These are phyloP conservation scores for Pseudopleuronectes americanus DNA, from an alignment of 2,797 vertebrate species.

Conservation along the genomic window DNA sequence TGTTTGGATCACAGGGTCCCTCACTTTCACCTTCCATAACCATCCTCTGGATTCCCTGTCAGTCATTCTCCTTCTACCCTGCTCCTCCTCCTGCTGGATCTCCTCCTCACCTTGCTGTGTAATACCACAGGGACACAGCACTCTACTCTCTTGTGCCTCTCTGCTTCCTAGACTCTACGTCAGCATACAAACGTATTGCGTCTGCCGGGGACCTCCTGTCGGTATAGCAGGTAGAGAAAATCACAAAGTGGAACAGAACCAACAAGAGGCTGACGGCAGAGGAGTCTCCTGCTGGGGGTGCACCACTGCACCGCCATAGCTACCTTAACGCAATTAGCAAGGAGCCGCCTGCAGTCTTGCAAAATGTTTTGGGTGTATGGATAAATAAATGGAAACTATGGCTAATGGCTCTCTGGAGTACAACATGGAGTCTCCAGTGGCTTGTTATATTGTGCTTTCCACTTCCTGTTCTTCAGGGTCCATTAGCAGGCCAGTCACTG, in stretches of 20 bases:
- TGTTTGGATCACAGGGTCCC: background rate
- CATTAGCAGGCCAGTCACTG: slow-evolving; percentile 58
- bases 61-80: background rate
- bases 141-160: slow-evolving; percentile 11
- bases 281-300: slow-evolving; percentile 28
- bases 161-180: slow-evolving; percentile 16
- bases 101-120: background rate
- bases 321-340: slow-evolving; percentile 65
- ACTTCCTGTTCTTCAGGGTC: slow-evolving; percentile 70
- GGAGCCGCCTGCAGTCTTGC: slow-evolving; percentile 31
- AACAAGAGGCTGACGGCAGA: slow-evolving; percentile 25
- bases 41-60: slow-evolving; percentile 5
- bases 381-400: slow-evolving; percentile 75
- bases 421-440: slow-evolving; percentile 61
- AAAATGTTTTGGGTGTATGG: slow-evolving; percentile 37
- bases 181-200: slow-evolving; percentile 17
- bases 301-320: slow-evolving; percentile 38
- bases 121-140: slow-evolving; percentile 16
- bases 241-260: slow-evolving; percentile 46
- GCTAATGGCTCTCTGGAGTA: slow-evolving; percentile 75
- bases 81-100: too few relatives aligned
- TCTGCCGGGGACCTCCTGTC: slow-evolving; percentile 37
- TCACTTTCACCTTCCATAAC: slow-evolving; percentile 18
- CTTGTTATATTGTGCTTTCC: slow-evolving; percentile 74
- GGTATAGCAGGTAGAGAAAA: slow-evolving; percentile 42